phyloP scores from a whole-genome alignment of 92 coral and sea anemone genomes.

The Paragorgia papillata region DNA sequence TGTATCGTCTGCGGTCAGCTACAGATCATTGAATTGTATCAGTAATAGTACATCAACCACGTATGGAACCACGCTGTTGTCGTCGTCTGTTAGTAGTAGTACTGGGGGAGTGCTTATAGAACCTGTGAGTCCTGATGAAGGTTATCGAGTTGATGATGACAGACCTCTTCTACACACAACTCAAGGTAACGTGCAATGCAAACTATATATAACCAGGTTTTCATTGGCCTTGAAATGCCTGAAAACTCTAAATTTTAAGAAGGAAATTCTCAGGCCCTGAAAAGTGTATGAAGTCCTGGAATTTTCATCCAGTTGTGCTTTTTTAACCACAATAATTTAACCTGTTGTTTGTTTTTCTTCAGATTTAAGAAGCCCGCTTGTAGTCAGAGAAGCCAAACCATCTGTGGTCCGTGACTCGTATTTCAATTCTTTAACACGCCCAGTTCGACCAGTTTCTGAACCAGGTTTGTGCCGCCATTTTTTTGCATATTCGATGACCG shows the following conservation, averaged over 20 bases:
- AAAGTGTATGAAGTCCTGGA: too few species aligned
- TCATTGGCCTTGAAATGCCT: too few species aligned
- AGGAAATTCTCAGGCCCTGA: too few species aligned
- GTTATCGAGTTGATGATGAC: slow-evolving; percentile 33
- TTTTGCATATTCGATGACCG: too few species aligned
- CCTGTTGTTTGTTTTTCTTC: not conserved
- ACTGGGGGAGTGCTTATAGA: slow-evolving; percentile 81
- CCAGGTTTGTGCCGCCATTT: slow-evolving; percentile 13
- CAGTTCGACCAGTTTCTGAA: not conserved
- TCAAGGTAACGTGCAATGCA: not conserved
- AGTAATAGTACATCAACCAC: too few species aligned
- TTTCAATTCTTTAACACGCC: not conserved
- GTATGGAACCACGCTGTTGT: too few species aligned
- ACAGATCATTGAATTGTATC: too few species aligned
- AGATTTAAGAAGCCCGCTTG: slow-evolving; percentile 1
- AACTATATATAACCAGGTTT: too few species aligned
- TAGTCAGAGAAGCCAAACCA: slow-evolving; percentile 28
- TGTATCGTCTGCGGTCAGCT: slow-evolving; percentile 2
- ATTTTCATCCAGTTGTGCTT: too few species aligned
- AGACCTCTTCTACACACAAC: not conserved
- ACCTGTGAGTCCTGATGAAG: slow-evolving; percentile 93
- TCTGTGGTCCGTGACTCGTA: slow-evolving; percentile 5
- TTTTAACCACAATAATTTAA: too few species aligned
- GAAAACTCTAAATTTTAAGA: too few species aligned
- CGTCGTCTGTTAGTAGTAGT: slow-evolving; percentile 44